Conservation (phyloP, 2,113 vertebrate species). For the Percina caprodes region DNA sequence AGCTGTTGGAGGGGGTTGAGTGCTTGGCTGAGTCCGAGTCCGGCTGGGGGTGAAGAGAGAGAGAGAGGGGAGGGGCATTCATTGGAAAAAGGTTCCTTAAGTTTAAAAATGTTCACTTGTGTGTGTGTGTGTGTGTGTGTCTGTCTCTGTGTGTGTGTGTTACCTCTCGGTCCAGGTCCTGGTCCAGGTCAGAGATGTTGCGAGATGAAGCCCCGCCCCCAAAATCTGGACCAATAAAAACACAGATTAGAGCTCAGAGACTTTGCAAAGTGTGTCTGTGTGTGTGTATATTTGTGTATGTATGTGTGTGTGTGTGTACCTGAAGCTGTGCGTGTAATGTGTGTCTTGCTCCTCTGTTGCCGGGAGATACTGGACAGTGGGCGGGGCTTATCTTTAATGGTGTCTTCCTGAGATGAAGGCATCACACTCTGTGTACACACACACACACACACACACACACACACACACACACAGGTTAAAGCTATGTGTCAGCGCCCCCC, state of each 20-base stretch:
- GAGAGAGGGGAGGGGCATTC: no score
- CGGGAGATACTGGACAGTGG: conserved; percentile 86
- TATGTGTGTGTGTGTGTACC: conserved; percentile 77
- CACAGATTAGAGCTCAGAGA: not conserved
- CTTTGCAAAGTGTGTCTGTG: not conserved
- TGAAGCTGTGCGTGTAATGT: conserved; percentile 92
- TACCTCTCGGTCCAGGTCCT: conserved; percentile 95
- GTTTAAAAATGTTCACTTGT: no score
- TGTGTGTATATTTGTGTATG: not conserved
- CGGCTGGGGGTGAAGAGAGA: no score
- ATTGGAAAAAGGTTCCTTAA: no score
- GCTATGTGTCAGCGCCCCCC: no score
- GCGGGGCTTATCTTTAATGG: conserved; percentile 83
- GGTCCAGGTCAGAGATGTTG: conserved; percentile 89
- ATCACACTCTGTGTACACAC: conserved; percentile 84
- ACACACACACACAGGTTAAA: conserved; percentile 35
- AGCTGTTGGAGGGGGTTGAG: conserved; percentile 97
- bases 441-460: conserved; percentile 26
- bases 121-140: not conserved
- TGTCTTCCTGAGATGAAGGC: conserved; percentile 90
- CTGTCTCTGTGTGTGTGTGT: conserved; percentile 44
- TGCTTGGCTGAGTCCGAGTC: conserved; percentile 97
- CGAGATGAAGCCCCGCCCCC: conserved; percentile 87
- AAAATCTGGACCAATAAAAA: conserved; percentile 81
- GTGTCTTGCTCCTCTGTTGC: conserved; percentile 90